Evolutionary conservation across 2,113 vertebrate genomes (phyloP), one percentile per base, ranked within the genome.

Genomic region (Columba livia): DNA sequence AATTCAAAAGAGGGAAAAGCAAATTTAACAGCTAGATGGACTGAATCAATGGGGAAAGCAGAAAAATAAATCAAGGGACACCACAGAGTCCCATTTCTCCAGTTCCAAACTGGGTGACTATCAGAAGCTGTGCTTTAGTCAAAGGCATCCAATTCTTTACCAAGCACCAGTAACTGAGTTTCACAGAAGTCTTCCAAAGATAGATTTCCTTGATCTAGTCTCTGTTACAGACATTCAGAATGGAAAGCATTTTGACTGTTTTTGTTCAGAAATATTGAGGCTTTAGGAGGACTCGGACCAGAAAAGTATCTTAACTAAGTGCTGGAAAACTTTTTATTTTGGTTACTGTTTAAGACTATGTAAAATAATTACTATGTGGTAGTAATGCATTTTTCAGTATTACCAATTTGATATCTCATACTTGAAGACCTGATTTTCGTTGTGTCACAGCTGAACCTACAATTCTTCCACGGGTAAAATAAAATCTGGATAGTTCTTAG

Each of bases 361-460:
- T 94, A 70, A 97, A 82, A 38, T 58, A 77, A 2, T 4, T 64
- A 60, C 25, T 78, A 32, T 32, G 12, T 56, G 4, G 14, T 81
- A 95, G 15, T 58, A 86, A 81, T 42, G 6, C 2, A 40, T 93
- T 91, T 77, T 83, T 79, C 3, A 3, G 40, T 89, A 79, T 80
- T 54, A 91, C 69, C 38, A 58, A 70, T 18, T 66, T 81, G 74
- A 91, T 69, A 61, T 85, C 51, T 96, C 77, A 75, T 89, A 38
- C 15, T 90, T 89, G 34, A 26, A 88, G 69, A 78, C 38, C 51
- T 91, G 29, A 71, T n/a, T 85, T 92, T 96, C 66, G 71, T 47
- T 87, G 62, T 96, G 96, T 96, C 88, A 66, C 51, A 94, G 83
- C 66, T 95, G 87, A 77, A 47, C 32, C 40, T 91, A 18, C 42